Base-by-base conservation (phyloP, 1,140 invertebrate genomes). In the Lordiphosa stackelbergi region DNA sequence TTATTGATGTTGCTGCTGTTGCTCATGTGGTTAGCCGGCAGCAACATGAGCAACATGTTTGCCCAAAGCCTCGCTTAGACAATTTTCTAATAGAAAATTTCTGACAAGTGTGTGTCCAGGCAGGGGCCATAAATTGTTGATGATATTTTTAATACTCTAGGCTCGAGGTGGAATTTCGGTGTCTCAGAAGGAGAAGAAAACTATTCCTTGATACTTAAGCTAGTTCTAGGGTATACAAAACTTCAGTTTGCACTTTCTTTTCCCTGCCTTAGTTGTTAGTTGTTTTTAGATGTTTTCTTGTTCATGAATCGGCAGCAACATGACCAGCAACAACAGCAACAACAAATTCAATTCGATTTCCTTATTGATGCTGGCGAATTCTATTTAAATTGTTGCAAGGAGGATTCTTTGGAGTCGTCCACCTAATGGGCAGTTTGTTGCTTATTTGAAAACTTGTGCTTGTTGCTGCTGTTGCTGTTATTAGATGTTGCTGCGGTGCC, bases 291-390 rank as follows among this genome's bases (percentile, higher is more conserved):
- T 9, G 12, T 40, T 12, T 13, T 13, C 12, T n/a, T 40, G 12
- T 16, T 16, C 5, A 42, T 43, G 36, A 45, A 57, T 13, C 62
- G 53, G 45, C 42, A 69, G 49, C 57, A 43, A 63, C 68, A 52
- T 31, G 47, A 45, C 36, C 34, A 37, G 48, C 48, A 43, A 22
- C 37, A 28, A n/a, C 40, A 12, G 13, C 9, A 45, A 11, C 69
- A 52, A 59, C 38, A 66, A 66, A 73, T 56, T 73, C 53, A 68
- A 73, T 73, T 72, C 59, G 56, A 73, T 51, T 72, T 72, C 56
- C 52, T 66, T 64, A 62, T 66, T 66, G 53, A 57, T 53, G 66
- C 28, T 52, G 69, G 38, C 45, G 48, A 66, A 72, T 66, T 66
- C 69, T 51, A 72, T 72, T 72, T 73, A 72, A 72, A 72, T 73